Evolutionary conservation across 1,140 invertebrate species (phyloP).

Genomic region (Dryas iulia): DNA sequence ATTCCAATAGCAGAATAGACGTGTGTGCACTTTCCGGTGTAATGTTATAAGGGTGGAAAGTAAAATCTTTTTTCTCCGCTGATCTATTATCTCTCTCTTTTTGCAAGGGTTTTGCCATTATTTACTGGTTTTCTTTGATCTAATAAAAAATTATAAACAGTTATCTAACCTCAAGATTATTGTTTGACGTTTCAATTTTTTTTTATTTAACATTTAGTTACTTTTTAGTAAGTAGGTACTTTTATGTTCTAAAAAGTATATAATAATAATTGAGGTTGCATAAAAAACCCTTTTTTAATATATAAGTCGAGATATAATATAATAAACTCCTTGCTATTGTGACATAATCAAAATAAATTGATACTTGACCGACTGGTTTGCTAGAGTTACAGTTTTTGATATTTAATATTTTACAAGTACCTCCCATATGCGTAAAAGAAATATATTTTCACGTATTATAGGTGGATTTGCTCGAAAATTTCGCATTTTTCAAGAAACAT

Average conservation of each 20-base stretch:
- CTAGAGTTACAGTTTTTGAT: neutral
- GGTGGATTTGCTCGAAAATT: slow-evolving; percentile 58
- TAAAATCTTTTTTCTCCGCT: slow-evolving; percentile 62
- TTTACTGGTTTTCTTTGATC: neutral
- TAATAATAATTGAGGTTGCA: no score
- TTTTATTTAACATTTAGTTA: no score
- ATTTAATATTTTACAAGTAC: neutral
- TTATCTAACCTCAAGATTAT: no score
- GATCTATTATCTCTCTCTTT: slow-evolving; percentile 65
- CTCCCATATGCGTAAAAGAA: slow-evolving; percentile 51
- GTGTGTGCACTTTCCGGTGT: slow-evolving; percentile 67
- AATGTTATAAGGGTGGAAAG: slow-evolving; percentile 61
- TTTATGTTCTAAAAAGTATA: neutral
- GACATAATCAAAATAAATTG: neutral
- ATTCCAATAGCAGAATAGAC: slow-evolving; percentile 60
- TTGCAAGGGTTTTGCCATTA: slow-evolving; percentile 66
- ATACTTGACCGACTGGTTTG: neutral
- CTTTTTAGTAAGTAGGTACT: neutral
- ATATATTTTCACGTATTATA: slow-evolving; percentile 55
- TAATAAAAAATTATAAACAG: no score
- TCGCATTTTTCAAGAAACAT: slow-evolving; percentile 58
- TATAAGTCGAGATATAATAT: no score
- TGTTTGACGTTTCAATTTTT: no score
- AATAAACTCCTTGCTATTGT: neutral
- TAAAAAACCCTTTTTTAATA: neutral